Percentiles rank a stretch among this genome's conserved stretches.
Conservation (phyloP, 2,888 invertebrate genomes). For the Cyrtodaria siliqua region DNA sequence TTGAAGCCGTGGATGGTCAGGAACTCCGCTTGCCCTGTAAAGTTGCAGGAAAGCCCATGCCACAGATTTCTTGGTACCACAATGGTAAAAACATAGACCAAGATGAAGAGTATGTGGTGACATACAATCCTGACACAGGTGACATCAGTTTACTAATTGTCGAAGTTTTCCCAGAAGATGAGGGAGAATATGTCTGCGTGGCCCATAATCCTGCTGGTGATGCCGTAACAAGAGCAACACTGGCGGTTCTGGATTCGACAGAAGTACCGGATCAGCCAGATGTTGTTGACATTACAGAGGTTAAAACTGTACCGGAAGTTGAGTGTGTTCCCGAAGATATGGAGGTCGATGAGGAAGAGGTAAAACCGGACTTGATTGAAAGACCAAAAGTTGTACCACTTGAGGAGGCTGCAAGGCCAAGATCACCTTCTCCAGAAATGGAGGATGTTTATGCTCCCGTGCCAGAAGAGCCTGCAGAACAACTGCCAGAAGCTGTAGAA, state of each 20-base stretch:
- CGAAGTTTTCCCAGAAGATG: slow-evolving; percentile 85
- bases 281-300: slow-evolving; percentile 68
- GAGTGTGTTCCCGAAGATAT: slow-evolving; percentile 65
- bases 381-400: slow-evolving; percentile 68
- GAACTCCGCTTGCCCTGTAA: slow-evolving; percentile 82
- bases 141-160: slow-evolving; percentile 84
- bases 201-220: slow-evolving; percentile 94
- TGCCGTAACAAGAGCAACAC: slow-evolving; percentile 90
- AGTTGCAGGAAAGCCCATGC: slow-evolving; percentile 83
- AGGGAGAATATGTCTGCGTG: slow-evolving; percentile 91
- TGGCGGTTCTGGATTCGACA: slow-evolving; percentile 77
- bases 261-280: slow-evolving; percentile 87
- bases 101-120: slow-evolving; percentile 85
- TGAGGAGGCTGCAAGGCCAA: slow-evolving; percentile 53
- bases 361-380: slow-evolving; percentile 59
- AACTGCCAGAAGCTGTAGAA: slow-evolving; percentile 89
- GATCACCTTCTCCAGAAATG: slow-evolving; percentile 60
- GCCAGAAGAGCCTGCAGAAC: slow-evolving; percentile 34
- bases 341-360: slow-evolving; percentile 63
- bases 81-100: slow-evolving; percentile 85
- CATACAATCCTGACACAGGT: slow-evolving; percentile 83
- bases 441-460: slow-evolving; percentile 32
- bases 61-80: slow-evolving; percentile 85
- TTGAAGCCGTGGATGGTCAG: slow-evolving; percentile 81
- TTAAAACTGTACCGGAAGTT: slow-evolving; percentile 38